Base-by-base conservation (phyloP, 2,113 vertebrate genomes). In the Morone saxatilis region DNA sequence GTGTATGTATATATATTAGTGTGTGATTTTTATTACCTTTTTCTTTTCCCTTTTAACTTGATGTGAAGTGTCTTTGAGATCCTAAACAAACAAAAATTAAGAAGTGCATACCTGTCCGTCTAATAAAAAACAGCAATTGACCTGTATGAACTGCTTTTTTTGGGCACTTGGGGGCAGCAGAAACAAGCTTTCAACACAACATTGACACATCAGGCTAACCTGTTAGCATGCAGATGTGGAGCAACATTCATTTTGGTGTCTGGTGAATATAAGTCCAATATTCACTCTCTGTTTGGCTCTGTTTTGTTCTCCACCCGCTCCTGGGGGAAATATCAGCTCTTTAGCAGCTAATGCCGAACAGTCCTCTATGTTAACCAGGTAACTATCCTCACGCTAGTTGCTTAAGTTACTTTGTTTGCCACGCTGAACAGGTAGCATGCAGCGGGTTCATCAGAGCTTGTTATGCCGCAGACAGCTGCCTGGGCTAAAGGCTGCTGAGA, bases 391-490 rank as follows among this genome's bases (percentile, higher is more conserved):
- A n/a, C 13, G 41, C 22, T 22, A 40, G 31, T 12, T 59, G 63
- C 53, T 40, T 19, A 25, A 25, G 25, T 25, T 25, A 50, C 43
- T 19, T 22, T 50, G 12, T 40, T 60, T 48, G 14, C 5, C 1
- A 4, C 19, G 5, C 7, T 17, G 1, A 1, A 7, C 7, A 17
- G n/a, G 16, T 45, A 20, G 1, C 16, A 12, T 3, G 0, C 5
- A 5, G 13, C 2, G 2, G 25, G 7, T 47, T 56, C n/a, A 47
- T 36, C 11, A 31, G 12, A 43, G 0, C 48, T 38, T 47, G 11
- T 50, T 1, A 1, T 31, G 31, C 25, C 11, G 16, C 12, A 43
- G 45, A 65, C 62, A 65, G 20, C 10, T 11, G 38, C 1, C 60
- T 12, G 59, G 3, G 9, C 66, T 5, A 0, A 0, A 51, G 14